phyloP scores from a whole-genome alignment of 2,888 invertebrate genomes.

The Enchytraeus crypticus region DNA sequence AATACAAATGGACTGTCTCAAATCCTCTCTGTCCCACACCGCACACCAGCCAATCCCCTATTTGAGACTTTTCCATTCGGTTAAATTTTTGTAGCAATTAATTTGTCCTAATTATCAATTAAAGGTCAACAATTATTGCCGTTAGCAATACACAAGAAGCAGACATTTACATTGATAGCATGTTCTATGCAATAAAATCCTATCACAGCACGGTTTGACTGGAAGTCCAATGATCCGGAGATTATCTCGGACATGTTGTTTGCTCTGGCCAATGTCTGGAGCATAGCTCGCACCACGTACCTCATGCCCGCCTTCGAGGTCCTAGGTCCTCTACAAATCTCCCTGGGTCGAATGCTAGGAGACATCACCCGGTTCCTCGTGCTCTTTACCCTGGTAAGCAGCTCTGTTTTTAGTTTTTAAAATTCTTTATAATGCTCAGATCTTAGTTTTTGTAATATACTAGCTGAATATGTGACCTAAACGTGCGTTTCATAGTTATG shows the following conservation, averaged over 20 bases:
- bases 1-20: too few relatives aligned
- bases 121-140: too few relatives aligned
- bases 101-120: too few relatives aligned
- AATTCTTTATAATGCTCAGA: neutral
- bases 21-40: too few relatives aligned
- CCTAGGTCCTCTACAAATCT: slow-evolving; percentile 48
- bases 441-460: neutral
- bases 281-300: slow-evolving; percentile 48
- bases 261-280: slow-evolving; percentile 48
- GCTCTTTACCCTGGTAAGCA: slow-evolving; percentile 44
- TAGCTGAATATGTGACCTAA: too few relatives aligned
- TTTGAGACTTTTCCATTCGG: too few relatives aligned
- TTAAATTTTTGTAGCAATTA: too few relatives aligned
- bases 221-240: slow-evolving; percentile 47
- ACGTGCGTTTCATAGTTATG: too few relatives aligned
- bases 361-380: slow-evolving; percentile 49
- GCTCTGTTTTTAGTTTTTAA: neutral
- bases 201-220: slow-evolving; percentile 46
- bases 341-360: slow-evolving; percentile 46
- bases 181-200: too few relatives aligned
- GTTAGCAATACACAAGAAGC: too few relatives aligned
- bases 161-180: too few relatives aligned
- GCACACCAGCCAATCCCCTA: too few relatives aligned
- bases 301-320: slow-evolving; percentile 50
- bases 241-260: slow-evolving; percentile 48